A percentile compares a stretch with the other conserved stretches of the same genome.
Evolutionary conservation across 2,797 vertebrate genomes (phyloP).

Genomic region (Phoxinus dragarum): DNA sequence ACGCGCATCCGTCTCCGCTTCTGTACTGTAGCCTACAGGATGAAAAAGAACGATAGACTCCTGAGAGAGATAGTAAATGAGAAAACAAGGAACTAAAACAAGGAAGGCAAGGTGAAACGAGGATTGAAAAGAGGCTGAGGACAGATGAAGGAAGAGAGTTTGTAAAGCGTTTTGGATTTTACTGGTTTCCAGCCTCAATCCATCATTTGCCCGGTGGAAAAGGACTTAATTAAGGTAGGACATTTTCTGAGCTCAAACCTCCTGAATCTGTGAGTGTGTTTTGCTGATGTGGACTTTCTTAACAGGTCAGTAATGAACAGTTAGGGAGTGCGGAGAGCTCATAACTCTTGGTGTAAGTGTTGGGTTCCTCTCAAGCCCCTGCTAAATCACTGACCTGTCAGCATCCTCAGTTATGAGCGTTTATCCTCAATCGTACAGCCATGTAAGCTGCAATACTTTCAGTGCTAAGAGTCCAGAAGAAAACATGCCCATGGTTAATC

Average conservation of each 20-base stretch:
- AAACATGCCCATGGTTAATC: slow-evolving; percentile 32
- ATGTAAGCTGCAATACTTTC: slow-evolving; percentile 17
- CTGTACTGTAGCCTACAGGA: slow-evolving; percentile 52
- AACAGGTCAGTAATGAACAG: slow-evolving; percentile 39
- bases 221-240: slow-evolving; percentile 74
- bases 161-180: slow-evolving; percentile 75
- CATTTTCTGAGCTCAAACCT: slow-evolving; percentile 15
- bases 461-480: not conserved
- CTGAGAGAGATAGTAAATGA: slow-evolving; percentile 64
- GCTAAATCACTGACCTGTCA: slow-evolving; percentile 23
- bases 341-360: slow-evolving; percentile 37
- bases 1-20: slow-evolving; percentile 58
- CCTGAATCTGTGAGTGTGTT: slow-evolving; percentile 13
- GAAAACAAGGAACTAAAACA: slow-evolving; percentile 65
- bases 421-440: not conserved
- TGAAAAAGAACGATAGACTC: slow-evolving; percentile 70
- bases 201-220: slow-evolving; percentile 52
- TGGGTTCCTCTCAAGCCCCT: not conserved
- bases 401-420: slow-evolving; percentile 20
- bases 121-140: slow-evolving; percentile 13
- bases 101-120: slow-evolving; percentile 52
- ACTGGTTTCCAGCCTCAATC: slow-evolving; percentile 57
- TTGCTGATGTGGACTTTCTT: slow-evolving; percentile 52
- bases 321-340: slow-evolving; percentile 12
- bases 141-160: slow-evolving; percentile 68